Evolutionary conservation across 2,797 vertebrate genomes (phyloP).

Genomic region (Oryzias dopingdopingensis): DNA sequence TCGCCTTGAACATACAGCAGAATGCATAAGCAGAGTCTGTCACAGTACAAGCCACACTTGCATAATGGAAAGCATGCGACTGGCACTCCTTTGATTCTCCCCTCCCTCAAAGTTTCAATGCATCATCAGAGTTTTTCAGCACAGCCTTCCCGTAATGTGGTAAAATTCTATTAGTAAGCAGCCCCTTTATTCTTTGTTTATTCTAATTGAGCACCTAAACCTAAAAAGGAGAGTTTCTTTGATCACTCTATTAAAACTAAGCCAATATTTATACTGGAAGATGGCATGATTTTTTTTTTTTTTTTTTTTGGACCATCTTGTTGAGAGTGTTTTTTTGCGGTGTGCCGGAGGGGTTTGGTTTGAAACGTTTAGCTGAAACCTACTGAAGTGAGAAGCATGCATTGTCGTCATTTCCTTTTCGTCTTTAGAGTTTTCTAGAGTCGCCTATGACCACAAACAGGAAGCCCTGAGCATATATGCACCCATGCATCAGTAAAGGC

Average conservation of each 20-base stretch:
- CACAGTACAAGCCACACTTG: constrained; percentile 19
- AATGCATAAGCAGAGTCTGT: constrained; percentile 16
- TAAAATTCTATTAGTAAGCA: constrained; percentile 15
- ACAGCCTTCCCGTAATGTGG: constrained; percentile 69
- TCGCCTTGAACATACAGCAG: constrained; percentile 23
- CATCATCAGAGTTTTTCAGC: constrained; percentile 70
- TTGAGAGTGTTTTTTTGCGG: not conserved
- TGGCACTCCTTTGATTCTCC: constrained; percentile 44
- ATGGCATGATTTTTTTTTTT: not conserved
- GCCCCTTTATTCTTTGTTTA: constrained; percentile 3
- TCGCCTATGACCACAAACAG: constrained; percentile 60
- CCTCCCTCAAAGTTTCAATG: constrained; percentile 65
- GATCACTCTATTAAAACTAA: no score
- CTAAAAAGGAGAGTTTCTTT: no score
- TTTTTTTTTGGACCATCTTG: not conserved
- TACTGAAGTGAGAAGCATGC: not conserved
- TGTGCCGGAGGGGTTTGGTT: no score
- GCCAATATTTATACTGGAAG: no score
- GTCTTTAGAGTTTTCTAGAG: constrained; percentile 53
- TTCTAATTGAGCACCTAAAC: not conserved
- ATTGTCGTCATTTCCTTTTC: constrained; percentile 22
- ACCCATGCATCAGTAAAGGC: constrained; percentile 33
- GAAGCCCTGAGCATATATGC: constrained; percentile 59
- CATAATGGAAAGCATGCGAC: constrained; percentile 60
- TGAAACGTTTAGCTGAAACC: not conserved